Evolutionary conservation across 53 echinoderm and acorn worm species (phyloP).

Genomic region (Luidia sarsii): DNA sequence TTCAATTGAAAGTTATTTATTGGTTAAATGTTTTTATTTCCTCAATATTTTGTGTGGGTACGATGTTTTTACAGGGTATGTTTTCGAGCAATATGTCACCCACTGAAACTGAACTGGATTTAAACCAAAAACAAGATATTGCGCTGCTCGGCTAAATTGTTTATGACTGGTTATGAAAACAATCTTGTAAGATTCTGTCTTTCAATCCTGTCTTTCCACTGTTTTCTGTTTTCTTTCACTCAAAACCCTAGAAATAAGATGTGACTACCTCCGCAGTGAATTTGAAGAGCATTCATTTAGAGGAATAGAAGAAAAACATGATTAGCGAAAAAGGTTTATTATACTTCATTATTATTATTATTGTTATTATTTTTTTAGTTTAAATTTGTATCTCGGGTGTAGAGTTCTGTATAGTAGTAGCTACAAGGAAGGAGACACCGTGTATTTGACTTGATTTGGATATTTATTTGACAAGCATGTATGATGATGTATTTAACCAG

Average conservation of each 20-base stretch:
- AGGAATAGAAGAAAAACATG: background rate
- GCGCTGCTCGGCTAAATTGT: no score
- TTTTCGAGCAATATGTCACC: no score
- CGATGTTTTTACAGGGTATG: no score
- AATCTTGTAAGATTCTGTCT: conserved; percentile 44
- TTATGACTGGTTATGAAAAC: no score
- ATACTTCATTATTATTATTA: no score
- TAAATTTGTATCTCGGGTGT: conserved; percentile 15
- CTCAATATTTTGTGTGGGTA: no score
- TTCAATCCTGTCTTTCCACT: conserved; percentile 7
- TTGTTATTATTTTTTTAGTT: background rate
- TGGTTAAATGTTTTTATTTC: no score
- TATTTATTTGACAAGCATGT: conserved; percentile 15
- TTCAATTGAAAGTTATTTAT: no score
- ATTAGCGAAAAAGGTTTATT: no score
- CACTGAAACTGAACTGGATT: no score
- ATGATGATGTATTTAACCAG: conserved; percentile 37
- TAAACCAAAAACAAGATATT: no score
- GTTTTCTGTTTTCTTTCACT: background rate
- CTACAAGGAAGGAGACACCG: background rate
- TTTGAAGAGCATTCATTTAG: background rate
- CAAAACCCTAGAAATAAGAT: conserved; percentile 1
- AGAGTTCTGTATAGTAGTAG: conserved; percentile 6
- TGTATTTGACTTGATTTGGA: conserved; percentile 27
- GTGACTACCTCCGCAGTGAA: conserved; percentile 36